Base-by-base conservation (phyloP, 2,113 vertebrate species). In the Chroicocephalus ridibundus region DNA sequence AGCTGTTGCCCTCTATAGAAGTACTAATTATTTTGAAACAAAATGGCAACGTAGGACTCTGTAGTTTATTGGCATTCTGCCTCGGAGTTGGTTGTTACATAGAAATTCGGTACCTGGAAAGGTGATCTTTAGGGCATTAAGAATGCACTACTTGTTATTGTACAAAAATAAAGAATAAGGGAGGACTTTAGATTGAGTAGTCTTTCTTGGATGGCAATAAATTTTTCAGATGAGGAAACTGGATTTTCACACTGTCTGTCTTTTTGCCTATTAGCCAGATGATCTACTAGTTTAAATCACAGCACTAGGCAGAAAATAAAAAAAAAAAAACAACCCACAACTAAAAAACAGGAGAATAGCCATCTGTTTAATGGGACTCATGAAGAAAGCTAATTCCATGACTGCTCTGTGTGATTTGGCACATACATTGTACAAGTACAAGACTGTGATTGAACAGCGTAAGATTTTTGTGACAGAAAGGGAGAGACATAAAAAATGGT, bases 361-460 rank as follows among this genome's bases (percentile, higher is more conserved):
- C 89, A 76, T 94, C 82, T 91, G 54, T 94, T 84, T 90, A 81
- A 95, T 69, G 74, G 72, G 66, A 62, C 55, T 78, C 31, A 31
- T 72, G 89, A 90, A 72, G 82, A 91, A 89, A 78, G 54, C 80
- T 76, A 69, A 81, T 90, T 90, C 66, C 6, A 0, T 84, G 82
- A n/a, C 74, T 96, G 75, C 31, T 10, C 29, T 70, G 25, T 90
- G 83, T 82, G 93, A 83, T 91, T 90, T 95, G 86, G 86, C 88
- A 82, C 68, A 49, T 71, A 36, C 22, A n/a, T 61, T 57, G 32
- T 95, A 68, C 40, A 61, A 90, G 85, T 60, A 86, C 71, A 65
- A n/a, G 75, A 55, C 85, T 80, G 40, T 91, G 93, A 93, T 82
- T 83, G 85, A 97, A 80, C 40, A 88, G 71, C 76, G 27, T 49